phyloP scores from a whole-genome alignment of 1,140 invertebrate genomes.

The Drosophila santomea region DNA sequence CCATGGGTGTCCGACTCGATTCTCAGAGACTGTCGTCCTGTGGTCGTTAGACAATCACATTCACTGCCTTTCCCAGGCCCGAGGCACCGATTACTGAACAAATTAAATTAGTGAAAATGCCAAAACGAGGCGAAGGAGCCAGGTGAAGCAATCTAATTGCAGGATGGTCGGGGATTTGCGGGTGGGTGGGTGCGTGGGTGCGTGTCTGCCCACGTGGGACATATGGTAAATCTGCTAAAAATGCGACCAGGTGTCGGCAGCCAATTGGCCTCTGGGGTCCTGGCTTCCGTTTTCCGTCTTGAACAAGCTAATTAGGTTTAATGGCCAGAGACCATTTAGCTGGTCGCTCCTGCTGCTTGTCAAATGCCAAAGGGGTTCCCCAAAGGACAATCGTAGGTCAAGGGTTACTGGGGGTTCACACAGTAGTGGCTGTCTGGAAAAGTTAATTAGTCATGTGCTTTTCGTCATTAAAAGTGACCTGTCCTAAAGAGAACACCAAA shows the following conservation, averaged over 20 bases:
- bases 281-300: conserved; percentile 37
- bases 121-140: conserved; percentile 56
- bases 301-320: conserved; percentile 74
- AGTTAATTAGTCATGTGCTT: conserved; percentile 37
- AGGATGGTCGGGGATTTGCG: conserved; percentile 9
- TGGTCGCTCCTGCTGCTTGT: conserved; percentile 11
- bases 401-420: conserved; percentile 22
- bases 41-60: conserved; percentile 21
- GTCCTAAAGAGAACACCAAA: background rate
- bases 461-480: conserved; percentile 24
- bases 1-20: conserved; percentile 20
- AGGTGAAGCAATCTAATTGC: conserved; percentile 71
- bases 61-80: conserved; percentile 15
- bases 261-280: conserved; percentile 48
- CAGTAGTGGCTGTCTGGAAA: conserved; percentile 14
- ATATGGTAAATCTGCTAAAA: conserved; percentile 53
- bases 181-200: conserved; percentile 3
- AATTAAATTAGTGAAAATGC: conserved; percentile 78
- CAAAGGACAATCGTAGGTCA: conserved; percentile 44
- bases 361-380: conserved; percentile 35
- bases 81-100: conserved; percentile 66
- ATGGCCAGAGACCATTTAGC: conserved; percentile 51
- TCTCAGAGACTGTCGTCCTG: conserved; percentile 8
- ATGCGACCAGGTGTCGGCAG: conserved; percentile 50
- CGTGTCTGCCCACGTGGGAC: conserved; percentile 18